phyloP scores from a whole-genome alignment of 2,113 vertebrate species.

The Murina feae region DNA sequence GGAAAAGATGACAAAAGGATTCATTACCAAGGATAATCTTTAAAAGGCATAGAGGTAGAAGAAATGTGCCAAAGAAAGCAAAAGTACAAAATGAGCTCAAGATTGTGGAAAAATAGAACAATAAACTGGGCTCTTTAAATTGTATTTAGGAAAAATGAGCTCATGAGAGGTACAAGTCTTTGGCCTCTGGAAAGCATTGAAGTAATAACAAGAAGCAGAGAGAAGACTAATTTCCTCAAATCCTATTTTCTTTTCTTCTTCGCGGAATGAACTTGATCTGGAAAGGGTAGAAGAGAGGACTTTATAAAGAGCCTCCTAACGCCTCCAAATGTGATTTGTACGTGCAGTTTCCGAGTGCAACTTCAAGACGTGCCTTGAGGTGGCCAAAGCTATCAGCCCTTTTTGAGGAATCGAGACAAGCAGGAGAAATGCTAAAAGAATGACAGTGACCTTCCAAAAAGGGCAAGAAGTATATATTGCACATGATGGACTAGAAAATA shows the following conservation, averaged over 20 bases:
- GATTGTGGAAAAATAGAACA: neutral
- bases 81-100: constrained; percentile 24
- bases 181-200: neutral
- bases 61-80: neutral
- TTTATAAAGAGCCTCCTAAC: neutral
- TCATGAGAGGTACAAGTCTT: neutral
- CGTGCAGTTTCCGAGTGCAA: neutral
- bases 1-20: neutral
- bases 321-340: neutral
- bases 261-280: neutral
- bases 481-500: neutral
- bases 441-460: neutral
- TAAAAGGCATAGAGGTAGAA: neutral
- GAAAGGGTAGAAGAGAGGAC: neutral
- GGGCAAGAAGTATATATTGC: neutral
- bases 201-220: neutral
- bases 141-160: constrained; percentile 1
- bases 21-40: neutral
- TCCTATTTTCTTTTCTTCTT: neutral
- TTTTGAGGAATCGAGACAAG: neutral
- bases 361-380: neutral
- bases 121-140: neutral
- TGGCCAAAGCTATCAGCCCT: neutral
- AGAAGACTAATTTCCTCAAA: neutral
- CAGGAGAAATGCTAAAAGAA: neutral